Percentiles rank a stretch among this genome's conserved stretches.
These are phyloP conservation scores for Pachymerium ferrugineum DNA, from an alignment of 2,888 invertebrate genomes.

Conservation along the genomic window DNA sequence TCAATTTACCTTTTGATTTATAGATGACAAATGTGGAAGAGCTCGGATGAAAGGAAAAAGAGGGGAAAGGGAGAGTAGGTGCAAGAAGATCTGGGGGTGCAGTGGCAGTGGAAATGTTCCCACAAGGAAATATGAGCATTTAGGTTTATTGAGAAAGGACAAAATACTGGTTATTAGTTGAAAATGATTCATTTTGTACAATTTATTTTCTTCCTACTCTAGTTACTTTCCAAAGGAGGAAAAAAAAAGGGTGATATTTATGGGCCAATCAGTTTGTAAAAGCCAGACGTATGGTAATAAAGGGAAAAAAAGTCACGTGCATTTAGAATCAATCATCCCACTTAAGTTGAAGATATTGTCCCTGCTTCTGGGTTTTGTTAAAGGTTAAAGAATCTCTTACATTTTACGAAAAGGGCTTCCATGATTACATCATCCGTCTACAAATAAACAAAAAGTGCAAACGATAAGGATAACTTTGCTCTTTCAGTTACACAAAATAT, in stretches of 20 bases:
- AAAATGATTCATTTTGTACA: conserved; percentile 4
- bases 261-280: too few species aligned
- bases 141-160: background rate
- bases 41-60: conserved; percentile 5
- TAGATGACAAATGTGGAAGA: background rate
- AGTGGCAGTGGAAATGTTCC: too few species aligned
- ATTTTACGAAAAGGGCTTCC: background rate
- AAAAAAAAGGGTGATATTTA: background rate
- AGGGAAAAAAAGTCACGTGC: background rate
- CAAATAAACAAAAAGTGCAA: conserved; percentile 2
- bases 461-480: background rate
- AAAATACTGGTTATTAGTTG: conserved; percentile 19
- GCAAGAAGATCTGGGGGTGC: background rate
- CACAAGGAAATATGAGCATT: background rate
- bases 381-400: too few species aligned
- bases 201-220: background rate
- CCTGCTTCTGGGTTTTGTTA: background rate
- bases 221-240: background rate
- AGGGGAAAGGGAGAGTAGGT: background rate
- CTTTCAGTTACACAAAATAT: background rate
- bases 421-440: background rate
- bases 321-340: background rate
- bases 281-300: background rate
- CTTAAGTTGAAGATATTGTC: background rate
- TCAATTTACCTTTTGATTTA: too few species aligned